Evolutionary conservation across 2,888 invertebrate species (phyloP).

Genomic region (Kryphioiulus occultus): DNA sequence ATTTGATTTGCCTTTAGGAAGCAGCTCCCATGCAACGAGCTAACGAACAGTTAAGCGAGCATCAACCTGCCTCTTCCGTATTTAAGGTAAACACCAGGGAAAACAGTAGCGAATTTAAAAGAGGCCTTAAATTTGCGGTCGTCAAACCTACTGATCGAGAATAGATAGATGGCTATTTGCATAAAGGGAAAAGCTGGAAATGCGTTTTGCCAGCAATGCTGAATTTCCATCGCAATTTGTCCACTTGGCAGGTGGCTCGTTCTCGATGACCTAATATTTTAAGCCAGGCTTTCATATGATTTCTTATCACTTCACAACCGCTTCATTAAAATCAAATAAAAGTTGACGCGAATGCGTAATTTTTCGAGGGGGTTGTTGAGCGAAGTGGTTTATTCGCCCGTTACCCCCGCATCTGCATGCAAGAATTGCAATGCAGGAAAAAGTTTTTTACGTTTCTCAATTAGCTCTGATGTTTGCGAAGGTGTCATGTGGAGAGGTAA

Average conservation of each 20-base stretch:
- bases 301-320: background rate
- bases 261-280: background rate
- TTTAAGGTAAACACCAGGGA: background rate
- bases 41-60: background rate
- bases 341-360: background rate
- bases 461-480: background rate
- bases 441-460: too few relatives aligned
- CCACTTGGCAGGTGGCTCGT: conserved; percentile 12
- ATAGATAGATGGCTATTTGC: background rate
- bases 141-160: background rate
- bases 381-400: background rate
- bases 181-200: background rate
- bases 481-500: background rate
- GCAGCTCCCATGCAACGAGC: background rate
- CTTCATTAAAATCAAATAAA: conserved; percentile 25
- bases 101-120: background rate
- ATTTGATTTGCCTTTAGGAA: conserved; percentile 2
- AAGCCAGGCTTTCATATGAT: background rate
- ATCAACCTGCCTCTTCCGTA: background rate
- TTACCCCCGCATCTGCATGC: background rate
- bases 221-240: background rate
- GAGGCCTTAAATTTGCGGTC: background rate
- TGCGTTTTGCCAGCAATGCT: too few relatives aligned
- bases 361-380: too few relatives aligned
- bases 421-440: background rate